Conservation (phyloP, 1,140 invertebrate species). For the Andricus grossulariae region DNA sequence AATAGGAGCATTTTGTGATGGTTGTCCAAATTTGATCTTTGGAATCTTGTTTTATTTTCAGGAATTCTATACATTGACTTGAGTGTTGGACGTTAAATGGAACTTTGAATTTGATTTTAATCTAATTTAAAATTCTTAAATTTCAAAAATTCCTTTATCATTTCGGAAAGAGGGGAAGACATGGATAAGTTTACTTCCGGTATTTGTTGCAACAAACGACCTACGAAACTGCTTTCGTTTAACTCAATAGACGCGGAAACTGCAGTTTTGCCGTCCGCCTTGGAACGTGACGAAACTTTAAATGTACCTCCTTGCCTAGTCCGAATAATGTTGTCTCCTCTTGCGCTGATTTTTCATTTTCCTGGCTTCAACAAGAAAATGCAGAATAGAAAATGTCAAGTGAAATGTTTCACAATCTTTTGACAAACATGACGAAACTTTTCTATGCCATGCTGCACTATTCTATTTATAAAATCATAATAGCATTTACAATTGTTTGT, state of each 20-base stretch:
- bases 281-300: constrained; percentile 15
- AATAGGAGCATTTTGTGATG: too few species aligned
- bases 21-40: too few species aligned
- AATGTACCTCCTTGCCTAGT: background rate
- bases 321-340: background rate
- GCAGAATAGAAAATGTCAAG: too few species aligned
- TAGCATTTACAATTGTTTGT: too few species aligned
- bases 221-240: background rate
- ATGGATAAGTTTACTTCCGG: background rate
- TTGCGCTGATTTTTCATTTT: constrained; percentile 4
- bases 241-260: background rate
- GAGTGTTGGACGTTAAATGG: too few species aligned
- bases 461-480: too few species aligned
- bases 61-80: too few species aligned
- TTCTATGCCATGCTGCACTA: background rate
- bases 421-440: background rate
- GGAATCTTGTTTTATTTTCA: too few species aligned
- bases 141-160: too few species aligned
- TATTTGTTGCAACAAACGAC: constrained; percentile 8
- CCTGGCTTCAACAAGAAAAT: too few species aligned
- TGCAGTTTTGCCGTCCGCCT: background rate
- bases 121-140: too few species aligned
- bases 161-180: background rate
- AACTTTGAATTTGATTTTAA: too few species aligned
- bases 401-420: background rate